These are phyloP conservation scores for Eurois occulta DNA, from an alignment of 2,888 invertebrate species.

Conservation along the genomic window DNA sequence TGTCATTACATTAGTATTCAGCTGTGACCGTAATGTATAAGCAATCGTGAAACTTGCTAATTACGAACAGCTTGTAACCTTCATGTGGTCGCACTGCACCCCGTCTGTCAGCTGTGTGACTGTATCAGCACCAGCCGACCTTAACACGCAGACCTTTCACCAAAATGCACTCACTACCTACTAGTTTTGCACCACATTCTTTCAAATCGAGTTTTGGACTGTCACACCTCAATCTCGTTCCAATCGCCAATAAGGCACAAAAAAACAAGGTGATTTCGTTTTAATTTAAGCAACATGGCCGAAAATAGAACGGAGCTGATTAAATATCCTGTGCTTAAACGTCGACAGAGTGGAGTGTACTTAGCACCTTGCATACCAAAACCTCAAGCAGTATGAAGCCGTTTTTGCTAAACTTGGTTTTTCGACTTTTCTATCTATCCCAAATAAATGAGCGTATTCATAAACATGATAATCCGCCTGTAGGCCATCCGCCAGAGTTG, in stretches of 20 bases:
- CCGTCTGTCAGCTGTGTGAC: slow-evolving; percentile 32
- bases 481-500: slow-evolving; percentile 14
- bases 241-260: slow-evolving; percentile 31
- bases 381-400: neutral
- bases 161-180: slow-evolving; percentile 60
- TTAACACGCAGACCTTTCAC: slow-evolving; percentile 73
- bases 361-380: neutral
- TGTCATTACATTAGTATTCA: slow-evolving; percentile 15
- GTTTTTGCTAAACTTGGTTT: neutral
- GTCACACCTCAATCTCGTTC: slow-evolving; percentile 42
- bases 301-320: neutral
- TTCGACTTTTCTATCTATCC: neutral
- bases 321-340: neutral
- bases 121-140: slow-evolving; percentile 65
- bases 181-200: slow-evolving; percentile 58
- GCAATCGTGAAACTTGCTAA: slow-evolving; percentile 26
- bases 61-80: slow-evolving; percentile 15
- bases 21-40: neutral
- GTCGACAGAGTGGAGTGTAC: neutral
- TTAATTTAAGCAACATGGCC: slow-evolving; percentile 4
- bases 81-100: slow-evolving; percentile 26
- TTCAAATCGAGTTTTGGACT: slow-evolving; percentile 31
- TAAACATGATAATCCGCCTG: neutral
- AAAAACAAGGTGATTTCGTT: slow-evolving; percentile 41
- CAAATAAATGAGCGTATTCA: slow-evolving; percentile 3